These are phyloP conservation scores for Orthonychiurus folsomi DNA, from an alignment of 2,888 invertebrate species.

Conservation along the genomic window DNA sequence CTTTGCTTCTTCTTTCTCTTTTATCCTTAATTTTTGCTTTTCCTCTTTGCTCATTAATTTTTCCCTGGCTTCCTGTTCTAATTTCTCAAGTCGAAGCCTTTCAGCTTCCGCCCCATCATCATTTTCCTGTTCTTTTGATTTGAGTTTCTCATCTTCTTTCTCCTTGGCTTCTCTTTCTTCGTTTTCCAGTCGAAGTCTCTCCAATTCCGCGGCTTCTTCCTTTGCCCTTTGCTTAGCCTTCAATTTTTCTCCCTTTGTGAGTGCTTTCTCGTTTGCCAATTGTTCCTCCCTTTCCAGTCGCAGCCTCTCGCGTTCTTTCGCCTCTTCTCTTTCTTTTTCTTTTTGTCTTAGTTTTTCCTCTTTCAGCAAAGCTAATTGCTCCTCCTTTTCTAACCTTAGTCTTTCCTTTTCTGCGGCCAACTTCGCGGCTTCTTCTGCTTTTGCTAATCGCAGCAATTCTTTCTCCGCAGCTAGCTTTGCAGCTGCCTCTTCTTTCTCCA, in stretches of 20 bases:
- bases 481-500: not conserved
- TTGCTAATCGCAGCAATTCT: not conserved
- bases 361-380: not conserved
- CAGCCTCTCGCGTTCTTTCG: not conserved
- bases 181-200: not conserved
- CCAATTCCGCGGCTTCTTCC: not conserved
- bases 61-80: not conserved
- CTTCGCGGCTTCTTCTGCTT: not conserved
- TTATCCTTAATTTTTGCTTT: not conserved
- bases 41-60: not conserved
- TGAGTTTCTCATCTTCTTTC: not conserved
- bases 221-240: not conserved
- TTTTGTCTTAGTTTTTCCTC: not conserved
- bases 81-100: not conserved
- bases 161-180: not conserved
- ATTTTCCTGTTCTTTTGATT: not conserved
- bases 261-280: not conserved
- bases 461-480: too few species aligned
- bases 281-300: not conserved
- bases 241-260: not conserved
- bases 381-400: not conserved
- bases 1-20: not conserved
- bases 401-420: not conserved
- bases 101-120: not conserved
- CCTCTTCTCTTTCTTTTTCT: not conserved